These are phyloP conservation scores for Globodera rostochiensis DNA, from an alignment of 1,140 invertebrate species.

Conservation along the genomic window DNA sequence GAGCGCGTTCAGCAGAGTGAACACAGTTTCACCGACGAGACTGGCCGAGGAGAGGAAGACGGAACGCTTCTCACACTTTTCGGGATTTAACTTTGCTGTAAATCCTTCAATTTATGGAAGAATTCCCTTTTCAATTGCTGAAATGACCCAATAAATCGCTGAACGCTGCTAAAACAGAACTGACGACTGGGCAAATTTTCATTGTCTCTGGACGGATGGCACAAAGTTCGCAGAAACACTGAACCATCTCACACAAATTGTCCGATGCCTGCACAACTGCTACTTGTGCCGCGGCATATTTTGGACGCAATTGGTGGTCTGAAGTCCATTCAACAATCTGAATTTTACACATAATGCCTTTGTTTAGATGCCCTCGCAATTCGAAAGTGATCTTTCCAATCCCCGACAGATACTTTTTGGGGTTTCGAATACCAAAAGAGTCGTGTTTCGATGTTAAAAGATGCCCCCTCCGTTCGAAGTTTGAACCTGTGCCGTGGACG, in stretches of 20 bases:
- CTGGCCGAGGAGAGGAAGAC: conserved; percentile 35
- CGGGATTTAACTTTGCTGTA: conserved; percentile 24
- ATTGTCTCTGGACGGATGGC: neutral
- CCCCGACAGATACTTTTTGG: neutral
- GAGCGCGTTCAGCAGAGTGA: conserved; percentile 29
- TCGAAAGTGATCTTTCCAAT: neutral
- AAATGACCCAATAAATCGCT: conserved; percentile 2
- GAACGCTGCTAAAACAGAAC: conserved; percentile 1
- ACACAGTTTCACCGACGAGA: conserved; percentile 30
- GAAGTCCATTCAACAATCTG: conserved; percentile 28
- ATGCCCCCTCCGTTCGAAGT: neutral
- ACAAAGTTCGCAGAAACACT: neutral
- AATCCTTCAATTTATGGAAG: conserved; percentile 2
- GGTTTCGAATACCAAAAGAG: neutral
- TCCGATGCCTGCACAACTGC: conserved; percentile 11
- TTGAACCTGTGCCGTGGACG: conserved; percentile 19
- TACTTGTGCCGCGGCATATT: neutral
- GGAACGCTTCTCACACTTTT: conserved; percentile 28
- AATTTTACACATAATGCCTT: too few relatives aligned
- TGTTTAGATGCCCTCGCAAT: too few relatives aligned
- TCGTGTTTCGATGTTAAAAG: neutral
- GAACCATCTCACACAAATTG: conserved; percentile 8
- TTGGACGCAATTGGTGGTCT: conserved; percentile 9
- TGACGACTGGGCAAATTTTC: neutral
- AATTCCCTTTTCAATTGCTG: conserved; percentile 10